These are phyloP conservation scores for Lutjanus campechanus DNA, from an alignment of 2,797 vertebrate species.

Conservation along the genomic window DNA sequence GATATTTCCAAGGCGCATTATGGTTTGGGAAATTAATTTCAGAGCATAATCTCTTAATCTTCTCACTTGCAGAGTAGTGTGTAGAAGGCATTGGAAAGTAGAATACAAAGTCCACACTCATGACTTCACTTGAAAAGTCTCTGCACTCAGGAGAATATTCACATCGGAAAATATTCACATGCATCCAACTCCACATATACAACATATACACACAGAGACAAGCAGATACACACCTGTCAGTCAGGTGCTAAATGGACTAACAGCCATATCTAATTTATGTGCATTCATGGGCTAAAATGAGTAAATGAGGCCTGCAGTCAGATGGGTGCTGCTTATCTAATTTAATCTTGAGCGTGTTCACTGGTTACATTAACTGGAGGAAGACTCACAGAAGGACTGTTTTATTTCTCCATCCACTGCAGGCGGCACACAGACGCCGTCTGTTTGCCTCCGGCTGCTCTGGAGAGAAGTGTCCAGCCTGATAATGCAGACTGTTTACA, in stretches of 20 bases:
- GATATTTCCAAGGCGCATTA: conserved; percentile 12
- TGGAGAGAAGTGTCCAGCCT: not conserved
- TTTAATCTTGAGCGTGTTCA: conserved; percentile 19
- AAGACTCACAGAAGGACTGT: conserved; percentile 1
- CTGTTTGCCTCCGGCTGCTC: conserved; percentile 16
- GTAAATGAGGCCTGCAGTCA: conserved; percentile 12
- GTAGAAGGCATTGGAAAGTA: not conserved
- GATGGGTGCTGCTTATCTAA: conserved; percentile 4
- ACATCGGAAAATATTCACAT: not conserved
- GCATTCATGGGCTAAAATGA: not conserved
- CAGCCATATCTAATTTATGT: not conserved
- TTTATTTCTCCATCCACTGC: conserved; percentile 1
- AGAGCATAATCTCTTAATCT: conserved; percentile 54
- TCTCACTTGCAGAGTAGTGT: conserved; percentile 13
- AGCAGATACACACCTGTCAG: conserved; percentile 1
- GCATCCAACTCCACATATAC: not conserved
- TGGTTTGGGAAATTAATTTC: conserved; percentile 18
- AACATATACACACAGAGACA: not conserved
- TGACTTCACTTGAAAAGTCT: not conserved
- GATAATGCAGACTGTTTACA: not conserved
- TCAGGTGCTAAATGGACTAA: not conserved
- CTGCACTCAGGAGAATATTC: not conserved
- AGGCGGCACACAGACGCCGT: not conserved
- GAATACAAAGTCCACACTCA: conserved; percentile 19
- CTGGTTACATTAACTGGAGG: conserved; percentile 22